Evolutionary conservation across 2,888 invertebrate species (phyloP).

Genomic region (Calameuta filiformis): DNA sequence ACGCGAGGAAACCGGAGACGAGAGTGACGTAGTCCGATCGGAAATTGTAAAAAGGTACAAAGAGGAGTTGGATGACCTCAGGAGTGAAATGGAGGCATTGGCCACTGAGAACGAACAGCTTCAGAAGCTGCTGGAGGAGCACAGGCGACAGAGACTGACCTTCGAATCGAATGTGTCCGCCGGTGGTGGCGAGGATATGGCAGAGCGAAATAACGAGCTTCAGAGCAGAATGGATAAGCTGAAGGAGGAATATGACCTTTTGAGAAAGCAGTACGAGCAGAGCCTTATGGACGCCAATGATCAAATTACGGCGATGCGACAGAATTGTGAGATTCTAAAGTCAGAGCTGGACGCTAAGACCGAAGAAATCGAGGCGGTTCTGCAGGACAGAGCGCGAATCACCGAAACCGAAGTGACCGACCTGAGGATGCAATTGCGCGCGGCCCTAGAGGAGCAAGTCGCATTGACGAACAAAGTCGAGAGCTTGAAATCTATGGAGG

Average conservation of each 20-base stretch:
- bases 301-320: slow-evolving; percentile 41
- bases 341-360: slow-evolving; percentile 41
- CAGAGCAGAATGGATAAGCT: slow-evolving; percentile 39
- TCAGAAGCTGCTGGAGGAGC: slow-evolving; percentile 70
- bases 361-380: slow-evolving; percentile 30
- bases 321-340: slow-evolving; percentile 42
- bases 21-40: slow-evolving; percentile 12
- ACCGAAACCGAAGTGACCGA: neutral
- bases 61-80: slow-evolving; percentile 67
- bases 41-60: slow-evolving; percentile 37
- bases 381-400: no score
- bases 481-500: slow-evolving; percentile 63
- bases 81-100: slow-evolving; percentile 70
- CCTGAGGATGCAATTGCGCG: slow-evolving; percentile 28
- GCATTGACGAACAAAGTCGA: slow-evolving; percentile 59
- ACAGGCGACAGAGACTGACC: slow-evolving; percentile 58
- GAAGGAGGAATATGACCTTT: slow-evolving; percentile 41
- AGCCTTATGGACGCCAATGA: slow-evolving; percentile 50
- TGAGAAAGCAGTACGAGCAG: slow-evolving; percentile 48
- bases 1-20: slow-evolving; percentile 21
- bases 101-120: slow-evolving; percentile 73
- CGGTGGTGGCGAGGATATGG: slow-evolving; percentile 41
- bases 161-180: slow-evolving; percentile 30
- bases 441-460: slow-evolving; percentile 42
- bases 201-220: slow-evolving; percentile 43